phyloP scores from a whole-genome alignment of 2,113 vertebrate species.

The Epinephelus cyanopodus region DNA sequence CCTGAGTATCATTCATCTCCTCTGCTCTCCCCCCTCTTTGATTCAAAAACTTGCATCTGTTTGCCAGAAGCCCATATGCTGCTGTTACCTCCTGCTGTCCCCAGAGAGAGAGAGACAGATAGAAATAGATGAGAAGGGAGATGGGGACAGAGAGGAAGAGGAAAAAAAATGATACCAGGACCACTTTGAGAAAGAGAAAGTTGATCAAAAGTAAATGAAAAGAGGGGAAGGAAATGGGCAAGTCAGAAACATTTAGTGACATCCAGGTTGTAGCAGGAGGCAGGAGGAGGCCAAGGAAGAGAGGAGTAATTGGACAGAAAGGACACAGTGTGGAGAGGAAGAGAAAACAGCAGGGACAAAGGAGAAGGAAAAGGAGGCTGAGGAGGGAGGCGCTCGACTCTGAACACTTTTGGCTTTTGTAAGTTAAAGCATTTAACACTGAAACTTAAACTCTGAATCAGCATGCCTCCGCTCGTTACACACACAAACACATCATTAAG shows the following conservation, averaged over 20 bases:
- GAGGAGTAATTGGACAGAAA: not conserved
- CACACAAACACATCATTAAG: not conserved
- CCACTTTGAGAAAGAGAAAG: not conserved
- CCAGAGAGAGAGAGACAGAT: slow-evolving; percentile 21
- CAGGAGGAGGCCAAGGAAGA: not conserved
- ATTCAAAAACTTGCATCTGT: slow-evolving; percentile 32
- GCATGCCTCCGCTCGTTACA: not conserved
- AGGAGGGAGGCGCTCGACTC: not conserved
- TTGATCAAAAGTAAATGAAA: slow-evolving; percentile 3
- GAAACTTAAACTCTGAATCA: slow-evolving; percentile 7
- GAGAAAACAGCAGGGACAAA: no score
- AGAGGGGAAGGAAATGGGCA: not conserved
- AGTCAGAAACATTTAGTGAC: not conserved
- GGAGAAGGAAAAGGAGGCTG: not conserved
- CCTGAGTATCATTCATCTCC: not conserved
- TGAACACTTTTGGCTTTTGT: not conserved
- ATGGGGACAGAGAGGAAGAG: not conserved
- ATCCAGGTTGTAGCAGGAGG: not conserved
- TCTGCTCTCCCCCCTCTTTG: not conserved
- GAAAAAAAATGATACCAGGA: not conserved
- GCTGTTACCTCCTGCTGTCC: not conserved
- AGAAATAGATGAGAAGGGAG: slow-evolving; percentile 13
- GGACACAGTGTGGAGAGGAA: not conserved
- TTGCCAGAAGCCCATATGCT: slow-evolving; percentile 49
- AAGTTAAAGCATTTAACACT: not conserved